These are phyloP conservation scores for Macrophya alboannulata DNA, from an alignment of 2,888 invertebrate genomes.

Conservation along the genomic window DNA sequence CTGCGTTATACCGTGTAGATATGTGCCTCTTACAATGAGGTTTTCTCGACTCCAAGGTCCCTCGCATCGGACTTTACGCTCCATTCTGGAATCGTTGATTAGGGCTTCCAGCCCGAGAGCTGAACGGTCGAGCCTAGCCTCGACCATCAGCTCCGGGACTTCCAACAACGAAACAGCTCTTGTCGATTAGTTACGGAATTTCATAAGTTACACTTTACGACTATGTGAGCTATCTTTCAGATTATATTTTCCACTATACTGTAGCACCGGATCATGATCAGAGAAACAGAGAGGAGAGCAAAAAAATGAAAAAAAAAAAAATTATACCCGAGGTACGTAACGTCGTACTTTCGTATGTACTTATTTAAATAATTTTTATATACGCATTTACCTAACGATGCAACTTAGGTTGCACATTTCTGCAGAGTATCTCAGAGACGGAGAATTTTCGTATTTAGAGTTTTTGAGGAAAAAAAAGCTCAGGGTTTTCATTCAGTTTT, in stretches of 20 bases:
- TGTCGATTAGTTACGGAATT: slow-evolving; percentile 51
- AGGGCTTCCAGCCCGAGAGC: slow-evolving; percentile 56
- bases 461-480: too few relatives aligned
- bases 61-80: slow-evolving; percentile 36
- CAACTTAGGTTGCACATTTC: too few relatives aligned
- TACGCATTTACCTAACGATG: too few relatives aligned
- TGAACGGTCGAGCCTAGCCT: slow-evolving; percentile 6
- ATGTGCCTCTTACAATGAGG: neutral
- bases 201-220: slow-evolving; percentile 57
- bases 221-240: slow-evolving; percentile 19
- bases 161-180: slow-evolving; percentile 31
- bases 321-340: too few relatives aligned
- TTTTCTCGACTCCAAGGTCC: neutral
- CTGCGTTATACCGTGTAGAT: neutral
- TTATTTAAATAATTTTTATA: too few relatives aligned
- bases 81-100: slow-evolving; percentile 64
- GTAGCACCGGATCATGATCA: too few relatives aligned
- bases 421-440: too few relatives aligned
- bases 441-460: too few relatives aligned
- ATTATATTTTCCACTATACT: slow-evolving; percentile 8
- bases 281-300: too few relatives aligned
- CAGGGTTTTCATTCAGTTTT: too few relatives aligned
- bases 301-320: too few relatives aligned
- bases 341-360: too few relatives aligned
- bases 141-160: slow-evolving; percentile 19